phyloP scores from a whole-genome alignment of 2,888 invertebrate genomes.

The Odontomyia ornata region DNA sequence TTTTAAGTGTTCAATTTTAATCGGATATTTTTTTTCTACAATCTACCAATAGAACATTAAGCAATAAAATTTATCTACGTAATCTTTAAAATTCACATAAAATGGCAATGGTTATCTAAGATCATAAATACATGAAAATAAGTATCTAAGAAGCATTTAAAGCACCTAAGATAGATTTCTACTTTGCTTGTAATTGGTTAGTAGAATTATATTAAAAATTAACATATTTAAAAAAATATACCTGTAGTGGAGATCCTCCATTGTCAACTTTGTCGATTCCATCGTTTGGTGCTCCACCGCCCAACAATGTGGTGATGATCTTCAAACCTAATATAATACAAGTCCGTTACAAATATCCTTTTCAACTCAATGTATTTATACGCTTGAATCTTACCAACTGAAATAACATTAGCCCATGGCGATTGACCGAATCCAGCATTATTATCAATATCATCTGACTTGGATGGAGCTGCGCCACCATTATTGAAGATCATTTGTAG shows the following conservation, averaged over 20 bases:
- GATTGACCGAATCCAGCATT: conserved; percentile 74
- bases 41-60: too few species aligned
- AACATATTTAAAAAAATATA: conserved; percentile 65
- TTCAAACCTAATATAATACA: conserved; percentile 69
- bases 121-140: not conserved
- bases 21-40: too few species aligned
- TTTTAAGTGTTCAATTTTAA: too few species aligned
- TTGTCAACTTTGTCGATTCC: conserved; percentile 92
- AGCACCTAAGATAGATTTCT: not conserved
- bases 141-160: conserved; percentile 6
- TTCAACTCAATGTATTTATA: not conserved
- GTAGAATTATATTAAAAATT: conserved; percentile 1
- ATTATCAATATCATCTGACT: conserved; percentile 79
- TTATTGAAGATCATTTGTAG: conserved; percentile 88
- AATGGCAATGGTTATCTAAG: conserved; percentile 1
- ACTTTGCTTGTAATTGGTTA: not conserved
- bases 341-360: not conserved
- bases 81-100: not conserved
- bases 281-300: conserved; percentile 78
- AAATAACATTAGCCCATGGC: conserved; percentile 87
- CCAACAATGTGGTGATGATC: conserved; percentile 83
- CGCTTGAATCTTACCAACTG: conserved; percentile 69
- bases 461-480: conserved; percentile 72
- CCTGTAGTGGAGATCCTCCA: conserved; percentile 89
- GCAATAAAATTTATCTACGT: too few species aligned